Base-by-base conservation (phyloP, 53 echinoderm and acorn worm species). In the Luidia sarsii region DNA sequence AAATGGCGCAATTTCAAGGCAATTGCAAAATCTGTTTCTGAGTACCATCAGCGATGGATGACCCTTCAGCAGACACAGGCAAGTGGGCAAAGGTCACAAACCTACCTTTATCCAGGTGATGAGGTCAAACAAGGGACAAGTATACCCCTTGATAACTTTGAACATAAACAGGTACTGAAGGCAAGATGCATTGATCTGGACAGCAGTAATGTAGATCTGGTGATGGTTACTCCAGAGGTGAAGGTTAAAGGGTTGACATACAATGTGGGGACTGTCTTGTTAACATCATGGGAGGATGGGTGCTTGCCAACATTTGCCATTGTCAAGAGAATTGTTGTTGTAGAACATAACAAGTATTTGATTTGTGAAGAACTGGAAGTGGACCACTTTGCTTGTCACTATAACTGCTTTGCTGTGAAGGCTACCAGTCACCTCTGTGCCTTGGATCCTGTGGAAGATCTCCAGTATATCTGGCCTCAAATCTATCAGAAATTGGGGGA, bases 81-180 rank as follows among this genome's bases (percentile, higher is more conserved):
- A 2, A 33, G 34, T 36, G 64, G 64, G 3, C 8, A 32, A 8
- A 33, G 33, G 15, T 64, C 64, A 36, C 80, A 39, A 7, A 45
- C 65, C 43, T 80, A 80, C 65, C 80, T 80, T 45, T 63, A 28
- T 14, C 64, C 45, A 13, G 65, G 48, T 64, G 80, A 80, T n/a
- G 28, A 43, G 43, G 80, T 80, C 7, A 55, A 56, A 39, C 39
- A 75, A 29, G 56, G 41, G 7, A 28, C 18, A 33, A 65, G 13
- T 65, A 21, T 65, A 39, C 19, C 25, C n/a, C 11, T 33, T 31
- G 65, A 65, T n/a, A 65, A 34, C 4, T 33, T 33, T 23, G 2
- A 39, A 65, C 39, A 39, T 57, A 25, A 11, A 2, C 57, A 22
- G 57, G 37, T 16, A 4, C 18, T 16, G n/a, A 33, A 6, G 19